phyloP scores from a whole-genome alignment of 2,797 vertebrate genomes.

The Jordanella pulchra region DNA sequence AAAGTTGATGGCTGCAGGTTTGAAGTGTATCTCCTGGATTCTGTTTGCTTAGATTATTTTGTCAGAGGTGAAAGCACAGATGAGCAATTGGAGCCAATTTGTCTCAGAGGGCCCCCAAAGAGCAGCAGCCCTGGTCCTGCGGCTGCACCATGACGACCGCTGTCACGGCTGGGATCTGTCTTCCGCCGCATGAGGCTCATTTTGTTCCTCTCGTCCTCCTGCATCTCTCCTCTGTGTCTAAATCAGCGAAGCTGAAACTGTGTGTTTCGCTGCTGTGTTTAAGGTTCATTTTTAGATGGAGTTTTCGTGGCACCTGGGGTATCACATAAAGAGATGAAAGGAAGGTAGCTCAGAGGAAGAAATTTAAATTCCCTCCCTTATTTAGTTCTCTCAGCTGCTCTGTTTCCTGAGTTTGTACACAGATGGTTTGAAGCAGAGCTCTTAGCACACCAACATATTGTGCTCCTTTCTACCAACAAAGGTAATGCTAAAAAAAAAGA shows the following conservation, averaged over 20 bases:
- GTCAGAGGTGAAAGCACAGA: constrained; percentile 31
- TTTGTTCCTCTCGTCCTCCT: constrained; percentile 41
- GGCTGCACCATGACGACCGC: constrained; percentile 61
- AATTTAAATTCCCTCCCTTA: constrained; percentile 16
- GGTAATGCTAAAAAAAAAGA: constrained; percentile 16
- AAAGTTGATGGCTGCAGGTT: not conserved
- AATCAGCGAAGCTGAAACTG: constrained; percentile 32
- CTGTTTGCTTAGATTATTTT: constrained; percentile 3
- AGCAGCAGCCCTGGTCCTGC: constrained; percentile 40
- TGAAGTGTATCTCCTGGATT: not conserved
- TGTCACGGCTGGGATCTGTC: constrained; percentile 54
- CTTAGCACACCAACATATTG: constrained; percentile 25
- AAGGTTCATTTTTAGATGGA: constrained; percentile 57
- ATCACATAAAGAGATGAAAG: constrained; percentile 49
- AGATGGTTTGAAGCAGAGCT: constrained; percentile 33
- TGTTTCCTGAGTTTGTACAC: constrained; percentile 29
- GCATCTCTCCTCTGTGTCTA: constrained; percentile 15
- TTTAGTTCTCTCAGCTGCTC: constrained; percentile 26
- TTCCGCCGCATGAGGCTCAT: constrained; percentile 52
- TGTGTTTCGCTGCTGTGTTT: constrained; percentile 36
- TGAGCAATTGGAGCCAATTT: constrained; percentile 39
- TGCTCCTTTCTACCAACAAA: constrained; percentile 37
- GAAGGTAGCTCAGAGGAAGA: constrained; percentile 34
- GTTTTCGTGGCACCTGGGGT: constrained; percentile 41
- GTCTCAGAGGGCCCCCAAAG: constrained; percentile 20